Percentiles rank a stretch among this genome's conserved stretches.
Evolutionary conservation across 2,888 invertebrate species (phyloP).

Genomic region (Cylloceria caligata): DNA sequence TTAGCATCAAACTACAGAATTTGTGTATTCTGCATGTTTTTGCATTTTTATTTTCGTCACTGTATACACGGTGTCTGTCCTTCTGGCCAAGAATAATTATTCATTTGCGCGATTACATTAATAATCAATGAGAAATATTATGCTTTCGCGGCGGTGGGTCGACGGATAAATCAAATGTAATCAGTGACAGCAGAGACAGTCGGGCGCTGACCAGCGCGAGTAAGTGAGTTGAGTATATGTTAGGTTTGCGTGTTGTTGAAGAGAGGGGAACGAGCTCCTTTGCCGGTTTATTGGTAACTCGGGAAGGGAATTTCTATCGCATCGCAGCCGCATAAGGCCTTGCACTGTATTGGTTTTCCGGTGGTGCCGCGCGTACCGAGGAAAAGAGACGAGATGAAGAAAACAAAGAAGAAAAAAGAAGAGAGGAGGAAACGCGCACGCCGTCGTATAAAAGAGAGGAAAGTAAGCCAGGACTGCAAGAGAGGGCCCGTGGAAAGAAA

Average conservation of each 20-base stretch:
- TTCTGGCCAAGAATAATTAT: constrained; percentile 59
- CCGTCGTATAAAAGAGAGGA: constrained; percentile 12
- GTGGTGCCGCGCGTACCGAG: not conserved
- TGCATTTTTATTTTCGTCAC: constrained; percentile 39
- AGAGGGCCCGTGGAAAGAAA: constrained; percentile 30
- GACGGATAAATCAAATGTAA: constrained; percentile 53
- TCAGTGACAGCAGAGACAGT: constrained; percentile 29
- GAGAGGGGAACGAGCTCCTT: constrained; percentile 17
- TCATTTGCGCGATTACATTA: constrained; percentile 51
- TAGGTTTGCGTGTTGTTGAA: not conserved
- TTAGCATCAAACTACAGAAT: constrained; percentile 6
- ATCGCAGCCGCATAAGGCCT: constrained; percentile 42
- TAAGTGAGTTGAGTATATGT: not conserved
- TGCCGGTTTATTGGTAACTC: constrained; percentile 49
- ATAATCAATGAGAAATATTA: constrained; percentile 43
- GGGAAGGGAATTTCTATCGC: constrained; percentile 26
- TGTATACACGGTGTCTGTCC: not conserved
- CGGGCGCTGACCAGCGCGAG: not conserved
- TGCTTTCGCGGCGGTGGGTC: constrained; percentile 13
- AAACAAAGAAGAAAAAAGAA: constrained; percentile 23
- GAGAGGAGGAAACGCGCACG: constrained; percentile 17
- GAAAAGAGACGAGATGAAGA: constrained; percentile 13
- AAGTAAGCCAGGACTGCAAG: constrained; percentile 11
- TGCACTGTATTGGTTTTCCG: constrained; percentile 53
- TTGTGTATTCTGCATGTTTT: constrained; percentile 55